Percentiles rank a stretch among this genome's conserved stretches.
Conservation (phyloP, 2,113 vertebrate species). For the Tragulus kanchil region DNA sequence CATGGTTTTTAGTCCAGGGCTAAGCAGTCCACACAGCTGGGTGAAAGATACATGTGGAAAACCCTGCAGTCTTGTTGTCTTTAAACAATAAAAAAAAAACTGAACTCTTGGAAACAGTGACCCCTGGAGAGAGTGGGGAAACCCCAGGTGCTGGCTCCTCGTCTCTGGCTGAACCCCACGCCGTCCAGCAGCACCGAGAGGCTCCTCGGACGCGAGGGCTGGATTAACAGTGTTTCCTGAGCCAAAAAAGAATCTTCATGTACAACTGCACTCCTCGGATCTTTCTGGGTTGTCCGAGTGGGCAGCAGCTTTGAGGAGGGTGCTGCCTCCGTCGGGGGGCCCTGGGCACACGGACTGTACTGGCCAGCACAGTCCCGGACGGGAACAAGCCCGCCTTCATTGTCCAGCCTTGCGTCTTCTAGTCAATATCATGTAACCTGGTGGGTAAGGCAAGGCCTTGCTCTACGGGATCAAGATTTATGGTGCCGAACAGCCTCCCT, state of each 20-base stretch:
- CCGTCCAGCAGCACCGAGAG: neutral
- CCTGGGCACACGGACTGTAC: neutral
- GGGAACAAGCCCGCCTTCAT: accelerated
- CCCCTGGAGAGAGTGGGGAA: neutral
- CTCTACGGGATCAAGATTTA: neutral
- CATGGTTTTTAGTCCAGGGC: neutral
- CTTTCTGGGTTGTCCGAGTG: neutral
- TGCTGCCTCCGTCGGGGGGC: accelerated
- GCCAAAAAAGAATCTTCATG: neutral
- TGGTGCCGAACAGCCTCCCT: neutral
- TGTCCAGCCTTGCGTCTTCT: neutral
- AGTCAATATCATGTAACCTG: neutral
- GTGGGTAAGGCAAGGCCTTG: neutral
- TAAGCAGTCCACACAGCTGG: accelerated
- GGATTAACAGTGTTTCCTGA: neutral
- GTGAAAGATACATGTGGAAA: neutral
- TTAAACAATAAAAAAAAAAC: neutral
- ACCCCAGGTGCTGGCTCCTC: neutral
- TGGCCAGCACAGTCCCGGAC: accelerated
- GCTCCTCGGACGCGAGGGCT: neutral
- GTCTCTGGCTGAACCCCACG: neutral
- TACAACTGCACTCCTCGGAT: neutral
- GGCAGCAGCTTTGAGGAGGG: neutral
- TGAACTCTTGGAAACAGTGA: neutral
- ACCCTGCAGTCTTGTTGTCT: neutral